phyloP scores from a whole-genome alignment of 2,113 vertebrate genomes.

The Abramis brama region DNA sequence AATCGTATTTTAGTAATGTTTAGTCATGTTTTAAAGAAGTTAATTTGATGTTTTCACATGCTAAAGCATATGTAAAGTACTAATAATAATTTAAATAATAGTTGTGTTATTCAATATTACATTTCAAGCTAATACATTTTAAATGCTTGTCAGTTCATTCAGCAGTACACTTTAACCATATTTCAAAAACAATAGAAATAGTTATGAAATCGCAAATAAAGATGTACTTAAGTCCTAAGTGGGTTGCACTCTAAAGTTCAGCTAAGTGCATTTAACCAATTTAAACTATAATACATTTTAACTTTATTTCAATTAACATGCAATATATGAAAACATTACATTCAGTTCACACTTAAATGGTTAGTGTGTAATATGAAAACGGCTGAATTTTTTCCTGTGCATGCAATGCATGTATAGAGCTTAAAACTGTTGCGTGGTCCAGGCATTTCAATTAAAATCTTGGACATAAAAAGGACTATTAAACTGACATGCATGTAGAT shows the following conservation, averaged over 20 bases:
- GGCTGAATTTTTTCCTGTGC: slow-evolving; percentile 62
- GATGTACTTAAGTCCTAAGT: neutral
- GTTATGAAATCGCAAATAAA: neutral
- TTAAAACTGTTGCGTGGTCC: slow-evolving; percentile 72
- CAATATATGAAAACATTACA: neutral
- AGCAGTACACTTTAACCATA: neutral
- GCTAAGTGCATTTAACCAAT: neutral
- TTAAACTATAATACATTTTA: neutral
- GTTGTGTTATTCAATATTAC: neutral
- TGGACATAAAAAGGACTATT: slow-evolving; percentile 73
- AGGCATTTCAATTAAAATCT: slow-evolving; percentile 76
- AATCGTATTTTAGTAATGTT: neutral
- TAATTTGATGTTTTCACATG: neutral
- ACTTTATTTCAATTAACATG: no score
- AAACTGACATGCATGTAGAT: slow-evolving; percentile 70
- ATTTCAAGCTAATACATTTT: neutral
- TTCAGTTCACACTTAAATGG: neutral
- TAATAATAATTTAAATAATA: no score
- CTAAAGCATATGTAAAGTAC: neutral
- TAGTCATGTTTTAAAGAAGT: neutral
- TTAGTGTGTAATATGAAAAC: slow-evolving; percentile 56
- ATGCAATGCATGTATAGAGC: slow-evolving; percentile 66
- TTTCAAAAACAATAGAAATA: neutral
- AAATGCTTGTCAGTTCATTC: neutral
- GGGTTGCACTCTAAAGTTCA: neutral